Base-by-base conservation (phyloP, 2,797 vertebrate species). In the Podarcis lilfordi region DNA sequence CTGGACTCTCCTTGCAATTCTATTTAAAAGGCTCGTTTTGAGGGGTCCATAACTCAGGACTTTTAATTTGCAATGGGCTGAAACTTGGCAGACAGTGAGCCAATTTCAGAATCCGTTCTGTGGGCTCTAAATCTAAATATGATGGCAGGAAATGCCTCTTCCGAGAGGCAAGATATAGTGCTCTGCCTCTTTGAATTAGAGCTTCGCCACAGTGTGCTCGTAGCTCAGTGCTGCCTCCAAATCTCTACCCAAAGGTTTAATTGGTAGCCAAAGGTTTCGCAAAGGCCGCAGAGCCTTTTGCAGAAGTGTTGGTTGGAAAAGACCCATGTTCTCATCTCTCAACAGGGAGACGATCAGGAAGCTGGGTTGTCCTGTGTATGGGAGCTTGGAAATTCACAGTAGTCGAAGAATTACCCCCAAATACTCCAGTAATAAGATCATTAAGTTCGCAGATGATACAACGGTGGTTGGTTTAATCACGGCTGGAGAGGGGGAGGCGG, bases 1-100 rank as follows among this genome's bases (percentile, higher is more conserved):
- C 43, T 84, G 43, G 64, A 80, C 82, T 27, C 1, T 1, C 25
- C 37, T 45, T 1, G 77, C 9, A 3, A 76, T 92, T 88, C 89
- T 85, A 86, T 91, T 87, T 93, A 91, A 86, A 86, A 37, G 83
- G 87, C 55, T 1, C 9, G 13, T 86, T 94, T 85, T 92, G 89
- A 88, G 87, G 64, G 80, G 84, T 93, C 91, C 8, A 8, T 91
- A 92, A 91, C 45, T 95, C 69, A 59, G 55, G 43, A 10, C 2
- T 45, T 37, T 87, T 89, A 40, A 83, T 88, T 89, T 89, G 89
- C 88, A 90, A 88, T n/a, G 75, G 3, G 59, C 69, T 84, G 76
- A 68, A 90, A 71, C 50, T 90, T 92, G 85, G 87, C 90, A 92
- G 78, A 40, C 25, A 59, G 50, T 80, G 78, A 86, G 76, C 29